Base-by-base conservation (phyloP, 1,140 invertebrate species). In the Drosophila neocordata region DNA sequence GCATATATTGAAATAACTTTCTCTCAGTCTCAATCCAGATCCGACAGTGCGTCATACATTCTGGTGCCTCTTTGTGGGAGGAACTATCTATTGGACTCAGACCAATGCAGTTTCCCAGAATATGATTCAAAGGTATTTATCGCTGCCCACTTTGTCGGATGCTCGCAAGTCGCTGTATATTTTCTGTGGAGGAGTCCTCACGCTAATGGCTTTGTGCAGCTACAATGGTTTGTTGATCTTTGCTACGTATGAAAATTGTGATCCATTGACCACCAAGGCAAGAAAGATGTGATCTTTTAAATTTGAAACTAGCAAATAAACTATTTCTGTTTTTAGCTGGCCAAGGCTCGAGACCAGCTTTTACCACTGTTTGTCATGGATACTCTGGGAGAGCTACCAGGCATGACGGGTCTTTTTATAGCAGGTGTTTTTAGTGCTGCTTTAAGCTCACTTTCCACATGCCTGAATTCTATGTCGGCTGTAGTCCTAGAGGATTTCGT, bases 51-150 rank as follows among this genome's bases (percentile, higher is more conserved):
- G 97, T 15, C 96, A 97, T 82, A 96, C 96, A 1, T 93, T 97
- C 9, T 97, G 97, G 96, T 94, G 94, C 7, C 92, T 97, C 4
- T 92, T 95, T 0, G 89, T 98, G 41, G 97, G 97, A 0, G 96
- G 96, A 1, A 93, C 95, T 24, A 93, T 97, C 70, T 96, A 96
- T 71, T 97, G 96, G 95, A 92, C 96, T 1, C 91, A 92, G 63
- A 93, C 94, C 34, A 96, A 96, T 77, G 95, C 95, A 0, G 94
- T 96, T 5, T 97, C 96, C 85, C 96, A 97, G 80, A 96, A 93
- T 70, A 96, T 94, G 95, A 94, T 94, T 65, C 96, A 95, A 77
- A 91, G 95, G 51, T 95, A 95, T 81, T 89, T 95, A 5, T 91
- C 95, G 0, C 84, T 95, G 48, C 95, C 95, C 0, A 95, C 93